Percentiles rank a stretch among this genome's conserved stretches.
These are phyloP conservation scores for pig (Sus scrofa) DNA, from an alignment of 2,113 vertebrate genomes.

Conservation along the genomic window DNA sequence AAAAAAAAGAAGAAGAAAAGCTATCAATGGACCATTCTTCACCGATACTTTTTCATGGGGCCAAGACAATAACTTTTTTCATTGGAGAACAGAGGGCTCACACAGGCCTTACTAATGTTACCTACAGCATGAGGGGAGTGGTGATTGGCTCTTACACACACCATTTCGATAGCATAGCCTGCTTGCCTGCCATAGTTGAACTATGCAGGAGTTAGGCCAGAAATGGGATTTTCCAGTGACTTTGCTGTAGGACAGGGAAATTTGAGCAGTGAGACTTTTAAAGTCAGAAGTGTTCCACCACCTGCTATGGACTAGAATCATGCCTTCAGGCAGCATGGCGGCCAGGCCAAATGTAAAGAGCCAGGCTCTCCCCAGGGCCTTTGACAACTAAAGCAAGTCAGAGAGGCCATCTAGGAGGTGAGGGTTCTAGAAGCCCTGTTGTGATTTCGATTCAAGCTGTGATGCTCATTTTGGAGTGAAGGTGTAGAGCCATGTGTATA, in stretches of 20 bases:
- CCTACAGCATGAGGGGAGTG: background rate
- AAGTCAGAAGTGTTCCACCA: background rate
- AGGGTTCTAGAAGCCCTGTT: background rate
- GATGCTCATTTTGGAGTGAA: background rate
- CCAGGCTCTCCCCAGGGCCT: background rate
- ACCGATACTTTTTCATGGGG: background rate
- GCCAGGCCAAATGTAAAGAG: background rate
- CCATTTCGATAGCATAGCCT: background rate
- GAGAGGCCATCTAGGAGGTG: background rate
- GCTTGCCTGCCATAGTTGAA: background rate
- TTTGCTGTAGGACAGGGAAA: background rate
- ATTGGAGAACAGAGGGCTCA: background rate
- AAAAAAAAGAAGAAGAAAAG: too few species aligned
- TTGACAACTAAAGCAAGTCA: background rate
- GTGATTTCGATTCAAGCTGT: background rate
- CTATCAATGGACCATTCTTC: background rate
- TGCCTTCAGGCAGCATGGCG: background rate
- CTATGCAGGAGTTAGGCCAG: background rate
- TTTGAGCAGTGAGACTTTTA: background rate
- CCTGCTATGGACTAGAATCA: background rate
- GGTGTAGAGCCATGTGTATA: accelerated
- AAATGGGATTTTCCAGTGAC: background rate
- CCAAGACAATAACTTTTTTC: too few species aligned
- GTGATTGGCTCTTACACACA: accelerated
- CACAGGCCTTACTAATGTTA: accelerated